Evolutionary conservation across 2,888 invertebrate species (phyloP), one percentile per base, ranked within the genome.

Genomic region (Drosophila siamana): DNA sequence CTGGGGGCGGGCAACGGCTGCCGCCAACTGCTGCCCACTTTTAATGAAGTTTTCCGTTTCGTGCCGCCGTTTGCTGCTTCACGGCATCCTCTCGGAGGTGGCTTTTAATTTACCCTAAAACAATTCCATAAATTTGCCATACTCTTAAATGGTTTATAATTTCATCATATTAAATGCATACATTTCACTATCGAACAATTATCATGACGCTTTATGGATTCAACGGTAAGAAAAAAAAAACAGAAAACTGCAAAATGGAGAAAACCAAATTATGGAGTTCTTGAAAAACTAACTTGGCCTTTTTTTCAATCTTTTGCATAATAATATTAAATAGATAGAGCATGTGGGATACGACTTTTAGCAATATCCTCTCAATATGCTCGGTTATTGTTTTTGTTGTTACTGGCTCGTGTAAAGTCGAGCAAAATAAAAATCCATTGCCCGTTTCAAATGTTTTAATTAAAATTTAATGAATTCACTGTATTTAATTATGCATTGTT

Each of bases 1-100:
- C 33, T n/a, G 41, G 24, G 22, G 38, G 28, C 65, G 52, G 61
- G 60, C 78, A 63, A 67, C 72, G 56, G 51, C 68, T 67, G 60
- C 72, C 69, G 73, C 77, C 80, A 78, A 76, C 69, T 70, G 85
- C 85, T 82, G 82, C 83, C 83, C 86, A 85, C 83, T 85, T 86
- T 85, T 85, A 83, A 83, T 83, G 86, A 83, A 83, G 82, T 83
- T 83, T 83, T 83, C 82, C 82, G 82, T 77, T 85, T 77, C 69
- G 63, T 82, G 77, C 66, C 70, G 74, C 74, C 61, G 67, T 73
- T 74, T 68, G 72, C 80, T 74, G 66, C 55, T 36, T 57, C 43
- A 16, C 11, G 11, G 30, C 16, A 3, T 9, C 24, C 22, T 22
- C 50, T 44, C 11, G 15, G 50, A 59, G 54, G 30, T 52, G 62